Base-by-base conservation (phyloP, 1,140 invertebrate genomes). In the Lepidurus apus region DNA sequence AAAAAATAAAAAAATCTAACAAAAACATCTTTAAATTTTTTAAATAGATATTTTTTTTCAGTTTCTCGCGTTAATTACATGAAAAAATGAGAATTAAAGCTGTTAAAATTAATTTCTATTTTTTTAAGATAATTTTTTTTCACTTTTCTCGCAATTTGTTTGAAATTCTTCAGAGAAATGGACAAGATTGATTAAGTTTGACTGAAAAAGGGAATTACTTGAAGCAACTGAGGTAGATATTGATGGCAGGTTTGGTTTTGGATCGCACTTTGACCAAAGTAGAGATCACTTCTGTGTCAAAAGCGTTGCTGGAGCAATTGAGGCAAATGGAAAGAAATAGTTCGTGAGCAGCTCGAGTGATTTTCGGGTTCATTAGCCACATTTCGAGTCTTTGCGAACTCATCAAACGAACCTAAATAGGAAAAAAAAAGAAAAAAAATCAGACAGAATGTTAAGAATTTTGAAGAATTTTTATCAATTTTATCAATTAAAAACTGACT, bases 311-410 rank as follows among this genome's bases (percentile, higher is more conserved):
- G 43, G 90, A 92, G 83, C 93, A 93, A 86, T 98, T 99, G 80
- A 93, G 91, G 84, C 95, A 97, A 76, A 98, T 89, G 80, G 96
- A 93, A 77, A 96, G 91, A 4, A 99, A 86, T n/a, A 99, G 86
- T 85, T 99, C 96, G 85, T 98, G 96, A 1, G 95, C 95, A 9
- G 93, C 90, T 82, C 93, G 90, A 85, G 93, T 93, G 73, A 96
- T 85, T 88, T 98, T 98, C 44, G 95, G 95, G 86, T 97, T 98
- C 83, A 97, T 95, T 42, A 99, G 87, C 96, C 96, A 98, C 79
- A 93, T 90, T 85, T 99, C 97, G 1, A 98, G 86, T 34, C 93
- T 90, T 13, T 92, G 91, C 9, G 93, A 91, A 9, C 93, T 92
- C 74, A 95, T 89, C 75, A 92, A 89, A 42, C 96, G 89, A 73